These are phyloP conservation scores for Sebastes trivittatus DNA, from an alignment of 2,797 vertebrate species.

Conservation along the genomic window DNA sequence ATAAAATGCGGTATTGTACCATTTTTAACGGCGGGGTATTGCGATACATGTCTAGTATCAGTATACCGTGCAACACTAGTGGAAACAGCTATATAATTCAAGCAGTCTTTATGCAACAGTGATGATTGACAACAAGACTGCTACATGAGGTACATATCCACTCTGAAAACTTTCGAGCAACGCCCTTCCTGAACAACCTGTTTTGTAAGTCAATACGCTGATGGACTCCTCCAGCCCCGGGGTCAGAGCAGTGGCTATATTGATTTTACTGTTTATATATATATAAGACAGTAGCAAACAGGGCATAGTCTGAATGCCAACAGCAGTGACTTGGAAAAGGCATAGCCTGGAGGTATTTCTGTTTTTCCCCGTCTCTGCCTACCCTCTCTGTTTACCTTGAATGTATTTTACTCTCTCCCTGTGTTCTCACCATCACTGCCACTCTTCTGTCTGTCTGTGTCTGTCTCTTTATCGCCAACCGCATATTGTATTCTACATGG, in stretches of 20 bases:
- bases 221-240: slow-evolving; percentile 40
- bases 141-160: background rate
- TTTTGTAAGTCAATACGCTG: slow-evolving; percentile 49
- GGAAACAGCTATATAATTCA: background rate
- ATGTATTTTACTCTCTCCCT: slow-evolving; percentile 6
- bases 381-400: slow-evolving; percentile 23
- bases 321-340: slow-evolving; percentile 42
- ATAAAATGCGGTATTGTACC: background rate
- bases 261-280: slow-evolving; percentile 68
- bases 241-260: slow-evolving; percentile 59
- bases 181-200: slow-evolving; percentile 17
- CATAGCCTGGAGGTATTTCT: slow-evolving; percentile 24
- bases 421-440: slow-evolving; percentile 5
- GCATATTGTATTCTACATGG: slow-evolving; percentile 5
- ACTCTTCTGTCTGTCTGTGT: background rate
- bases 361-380: background rate
- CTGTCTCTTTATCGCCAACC: background rate
- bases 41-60: background rate
- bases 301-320: slow-evolving; percentile 49
- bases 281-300: slow-evolving; percentile 58
- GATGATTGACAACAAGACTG: background rate
- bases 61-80: background rate
- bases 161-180: slow-evolving; percentile 5
- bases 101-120: background rate
- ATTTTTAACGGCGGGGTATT: background rate